Conservation (phyloP, 1,140 invertebrate species). For the Drosophila bocki region DNA sequence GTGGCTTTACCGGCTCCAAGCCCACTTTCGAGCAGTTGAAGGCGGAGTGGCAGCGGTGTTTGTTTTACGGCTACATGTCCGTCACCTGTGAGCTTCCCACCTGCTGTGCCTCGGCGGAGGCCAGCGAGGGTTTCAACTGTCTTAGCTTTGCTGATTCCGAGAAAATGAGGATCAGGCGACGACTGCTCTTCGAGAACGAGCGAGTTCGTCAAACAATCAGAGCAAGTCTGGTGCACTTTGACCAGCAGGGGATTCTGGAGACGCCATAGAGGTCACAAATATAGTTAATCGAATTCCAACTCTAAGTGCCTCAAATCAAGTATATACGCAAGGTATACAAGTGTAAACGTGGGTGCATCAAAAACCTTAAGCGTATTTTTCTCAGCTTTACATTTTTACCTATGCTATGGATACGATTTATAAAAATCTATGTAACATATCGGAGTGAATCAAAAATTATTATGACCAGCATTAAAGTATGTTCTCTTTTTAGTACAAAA, state of each 20-base stretch:
- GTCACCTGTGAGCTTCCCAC: constrained; percentile 67
- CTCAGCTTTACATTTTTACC: no score
- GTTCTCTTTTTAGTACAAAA: no score
- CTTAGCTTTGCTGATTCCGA: constrained; percentile 48
- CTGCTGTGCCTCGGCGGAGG: constrained; percentile 52
- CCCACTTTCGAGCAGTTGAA: constrained; percentile 80
- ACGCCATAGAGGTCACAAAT: background rate
- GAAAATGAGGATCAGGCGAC: constrained; percentile 38
- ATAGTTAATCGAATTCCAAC: no score
- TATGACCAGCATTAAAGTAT: no score
- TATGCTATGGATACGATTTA: no score
- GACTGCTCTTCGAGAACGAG: constrained; percentile 49
- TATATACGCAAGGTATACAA: no score
- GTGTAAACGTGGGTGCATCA: no score
- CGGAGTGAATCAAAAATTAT: no score
- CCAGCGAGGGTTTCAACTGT: constrained; percentile 44
- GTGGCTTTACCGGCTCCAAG: constrained; percentile 62
- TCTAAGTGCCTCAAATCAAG: no score
- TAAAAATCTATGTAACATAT: no score
- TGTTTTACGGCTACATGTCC: constrained; percentile 62
- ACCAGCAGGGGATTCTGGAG: constrained; percentile 67
- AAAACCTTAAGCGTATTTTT: no score
- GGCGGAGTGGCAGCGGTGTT: constrained; percentile 66
- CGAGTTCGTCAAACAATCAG: constrained; percentile 52
- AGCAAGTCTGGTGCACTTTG: constrained; percentile 47